A percentile compares a stretch with the other conserved stretches of the same genome.
phyloP scores from a whole-genome alignment of 2,797 vertebrate genomes.

The Protosalanx chinensis region DNA sequence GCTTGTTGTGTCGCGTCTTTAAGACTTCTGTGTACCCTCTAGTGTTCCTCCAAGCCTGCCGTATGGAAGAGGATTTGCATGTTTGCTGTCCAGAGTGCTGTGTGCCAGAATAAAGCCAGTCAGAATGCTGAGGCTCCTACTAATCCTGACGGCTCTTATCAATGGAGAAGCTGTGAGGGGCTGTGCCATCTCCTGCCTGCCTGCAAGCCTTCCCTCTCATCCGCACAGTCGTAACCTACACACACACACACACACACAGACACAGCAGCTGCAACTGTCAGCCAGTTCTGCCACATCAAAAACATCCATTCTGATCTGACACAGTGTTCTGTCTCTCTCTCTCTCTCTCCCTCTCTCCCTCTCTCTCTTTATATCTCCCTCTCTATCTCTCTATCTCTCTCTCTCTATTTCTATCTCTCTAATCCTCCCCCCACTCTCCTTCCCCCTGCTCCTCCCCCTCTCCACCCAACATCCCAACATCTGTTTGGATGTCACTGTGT shows the following conservation, averaged over 20 bases:
- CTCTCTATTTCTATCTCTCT: not conserved
- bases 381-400: not conserved
- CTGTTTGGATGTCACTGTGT: conserved; percentile 4
- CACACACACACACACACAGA: conserved; percentile 11
- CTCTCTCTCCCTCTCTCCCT: not conserved
- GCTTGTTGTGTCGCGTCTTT: not conserved
- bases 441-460: not conserved
- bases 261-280: conserved; percentile 50
- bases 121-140: not conserved
- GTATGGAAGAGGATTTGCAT: not conserved
- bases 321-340: not conserved
- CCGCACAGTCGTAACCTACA: not conserved
- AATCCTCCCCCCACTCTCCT: not conserved
- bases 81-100: too few relatives aligned
- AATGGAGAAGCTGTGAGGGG: not conserved
- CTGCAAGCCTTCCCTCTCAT: not conserved
- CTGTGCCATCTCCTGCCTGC: not conserved
- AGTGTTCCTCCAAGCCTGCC: not conserved
- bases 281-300: conserved; percentile 8
- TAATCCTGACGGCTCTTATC: conserved; percentile 1
- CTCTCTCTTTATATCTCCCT: not conserved
- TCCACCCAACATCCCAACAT: not conserved
- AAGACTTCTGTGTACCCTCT: not conserved
- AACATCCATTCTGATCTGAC: not conserved
- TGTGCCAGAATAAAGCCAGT: too few relatives aligned